Evolutionary conservation across 2,888 invertebrate genomes (phyloP), one percentile per base, ranked within the genome.

Genomic region (Limnephilus auricula): DNA sequence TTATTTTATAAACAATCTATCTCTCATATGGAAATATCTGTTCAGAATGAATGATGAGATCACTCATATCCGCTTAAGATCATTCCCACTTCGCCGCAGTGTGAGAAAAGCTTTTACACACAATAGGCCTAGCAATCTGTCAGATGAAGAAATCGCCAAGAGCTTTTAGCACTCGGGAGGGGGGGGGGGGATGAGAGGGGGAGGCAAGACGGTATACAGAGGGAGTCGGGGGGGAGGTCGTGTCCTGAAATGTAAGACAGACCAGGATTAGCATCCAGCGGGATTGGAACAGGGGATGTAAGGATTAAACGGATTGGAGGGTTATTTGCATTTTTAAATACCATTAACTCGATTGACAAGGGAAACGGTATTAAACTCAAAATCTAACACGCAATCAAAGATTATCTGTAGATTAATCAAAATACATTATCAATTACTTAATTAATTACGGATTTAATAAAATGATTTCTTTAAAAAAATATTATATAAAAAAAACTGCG

Each of bases 111-210:
- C 84, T 40, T n/a, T 84, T 84, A 30, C 37, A 84, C 84, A 90
- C 91, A 92, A 91, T 92, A 89, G 91, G 80, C 89, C 80, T 65
- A 90, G 92, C 92, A 92, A 90, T 91, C 92, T 91, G 92, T 91
- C 91, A 91, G 89, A 91, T 91, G 91, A 92, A 90, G 84, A 90
- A 90, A 84, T 90, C 79, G 40, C 85, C 40, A 78, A 37, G 85
- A 31, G 86, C 65, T 86, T 50, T 65, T 65, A 88, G 84, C 90
- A 37, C 31, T 25, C 84, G 85, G 65, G 65, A 30, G 88, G 82
- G 86, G 31, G 10, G 78, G 34, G 25, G 30, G 9, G 78, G 37
- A n/a, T n/a, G n/a, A n/a, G n/a, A n/a, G n/a, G 32, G 79, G 86
- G 86, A 25, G 50, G 65, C 30, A 65, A 78, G 84, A 32, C 32